phyloP scores from a whole-genome alignment of 2,888 invertebrate species.

The Nomada ferruginata region DNA sequence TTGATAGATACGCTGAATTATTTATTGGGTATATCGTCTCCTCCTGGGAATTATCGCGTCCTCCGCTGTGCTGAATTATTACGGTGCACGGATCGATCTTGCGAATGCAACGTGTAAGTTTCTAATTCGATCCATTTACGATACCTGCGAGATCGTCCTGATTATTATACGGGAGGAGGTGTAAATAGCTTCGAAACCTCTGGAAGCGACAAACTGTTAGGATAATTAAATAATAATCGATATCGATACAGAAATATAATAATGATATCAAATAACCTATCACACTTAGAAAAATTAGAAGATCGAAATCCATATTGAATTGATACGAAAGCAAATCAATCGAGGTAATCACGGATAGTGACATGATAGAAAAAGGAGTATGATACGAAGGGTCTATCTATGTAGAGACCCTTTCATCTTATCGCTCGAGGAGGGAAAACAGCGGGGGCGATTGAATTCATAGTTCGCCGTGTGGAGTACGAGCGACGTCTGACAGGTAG shows the following conservation, averaged over 20 bases:
- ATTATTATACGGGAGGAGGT: neutral
- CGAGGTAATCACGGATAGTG: neutral
- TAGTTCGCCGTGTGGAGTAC: neutral
- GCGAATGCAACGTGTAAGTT: neutral
- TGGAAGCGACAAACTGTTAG: too few relatives aligned
- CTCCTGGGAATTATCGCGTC: neutral
- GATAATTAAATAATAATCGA: too few relatives aligned
- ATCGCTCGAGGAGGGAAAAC: conserved; percentile 1
- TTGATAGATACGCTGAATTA: conserved; percentile 44
- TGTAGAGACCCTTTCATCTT: too few relatives aligned
- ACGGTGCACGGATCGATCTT: neutral
- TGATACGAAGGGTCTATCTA: neutral
- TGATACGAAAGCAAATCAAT: too few relatives aligned
- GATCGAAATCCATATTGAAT: too few relatives aligned
- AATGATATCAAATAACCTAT: too few relatives aligned
- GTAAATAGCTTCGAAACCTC: too few relatives aligned
- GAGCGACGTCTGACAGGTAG: conserved; percentile 31
- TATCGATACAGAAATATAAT: too few relatives aligned
- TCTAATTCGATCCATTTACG: conserved; percentile 7
- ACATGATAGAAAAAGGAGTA: neutral
- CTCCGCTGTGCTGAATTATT: conserved; percentile 13
- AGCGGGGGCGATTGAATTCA: conserved; percentile 23
- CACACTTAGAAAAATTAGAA: too few relatives aligned
- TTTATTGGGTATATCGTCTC: conserved; percentile 28
- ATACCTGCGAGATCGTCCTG: neutral